These are phyloP conservation scores for Brachymystax lenok DNA, from an alignment of 2,797 vertebrate genomes.

Conservation along the genomic window DNA sequence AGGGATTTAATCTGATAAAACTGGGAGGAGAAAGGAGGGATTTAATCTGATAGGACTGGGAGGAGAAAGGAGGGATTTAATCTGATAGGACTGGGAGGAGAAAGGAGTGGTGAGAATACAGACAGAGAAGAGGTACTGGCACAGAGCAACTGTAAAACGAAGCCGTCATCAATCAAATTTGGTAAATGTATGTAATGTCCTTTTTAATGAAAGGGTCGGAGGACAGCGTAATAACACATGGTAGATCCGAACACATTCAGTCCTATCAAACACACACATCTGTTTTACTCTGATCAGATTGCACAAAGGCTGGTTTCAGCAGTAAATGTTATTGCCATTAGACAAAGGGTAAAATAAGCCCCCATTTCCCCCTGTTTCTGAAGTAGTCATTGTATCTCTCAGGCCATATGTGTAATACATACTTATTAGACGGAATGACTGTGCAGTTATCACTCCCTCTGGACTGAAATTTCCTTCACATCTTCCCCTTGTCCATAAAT, in stretches of 20 bases:
- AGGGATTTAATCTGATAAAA: too few species aligned
- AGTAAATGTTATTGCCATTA: neutral
- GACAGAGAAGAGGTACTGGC: constrained; percentile 23
- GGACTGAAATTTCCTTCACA: neutral
- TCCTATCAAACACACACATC: too few species aligned
- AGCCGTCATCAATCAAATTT: constrained; percentile 52
- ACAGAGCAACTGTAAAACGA: constrained; percentile 23
- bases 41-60: too few species aligned
- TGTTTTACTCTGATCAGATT: neutral
- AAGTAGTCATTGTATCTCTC: too few species aligned
- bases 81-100: neutral
- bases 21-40: too few species aligned
- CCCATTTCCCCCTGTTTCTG: too few species aligned
- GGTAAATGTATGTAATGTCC: constrained; percentile 60
- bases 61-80: too few species aligned
- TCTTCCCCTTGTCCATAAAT: neutral
- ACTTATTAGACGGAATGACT: neutral
- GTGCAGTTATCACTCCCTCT: neutral
- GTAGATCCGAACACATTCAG: constrained; percentile 42
- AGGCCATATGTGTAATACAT: neutral
- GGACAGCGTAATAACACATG: neutral
- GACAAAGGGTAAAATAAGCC: neutral
- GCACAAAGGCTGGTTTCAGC: neutral
- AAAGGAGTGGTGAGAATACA: neutral
- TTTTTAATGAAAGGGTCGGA: constrained; percentile 7